Evolutionary conservation across 2,888 invertebrate species (phyloP).

Genomic region (Amaurobius ferox): DNA sequence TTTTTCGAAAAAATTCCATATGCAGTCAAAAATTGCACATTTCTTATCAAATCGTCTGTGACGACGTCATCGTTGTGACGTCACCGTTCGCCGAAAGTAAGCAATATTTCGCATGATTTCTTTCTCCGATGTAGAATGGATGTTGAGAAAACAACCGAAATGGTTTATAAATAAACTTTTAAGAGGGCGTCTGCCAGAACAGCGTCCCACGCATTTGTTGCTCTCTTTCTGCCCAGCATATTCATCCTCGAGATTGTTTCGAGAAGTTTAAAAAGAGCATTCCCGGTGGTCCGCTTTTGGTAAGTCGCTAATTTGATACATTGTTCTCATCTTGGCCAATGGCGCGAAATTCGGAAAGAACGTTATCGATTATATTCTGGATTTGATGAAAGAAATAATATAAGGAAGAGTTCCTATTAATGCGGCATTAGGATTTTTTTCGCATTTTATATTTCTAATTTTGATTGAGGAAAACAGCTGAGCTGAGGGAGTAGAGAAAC

Average conservation of each 20-base stretch:
- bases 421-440: no score
- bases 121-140: background rate
- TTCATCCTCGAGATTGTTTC: background rate
- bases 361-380: no score
- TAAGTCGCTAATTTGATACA: background rate
- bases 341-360: no score
- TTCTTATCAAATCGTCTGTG: conserved; percentile 36
- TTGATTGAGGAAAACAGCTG: no score
- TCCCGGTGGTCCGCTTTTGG: background rate
- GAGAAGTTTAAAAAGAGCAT: background rate
- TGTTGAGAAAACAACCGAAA: conserved; percentile 4
- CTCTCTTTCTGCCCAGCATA: background rate
- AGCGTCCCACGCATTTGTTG: conserved; percentile 33
- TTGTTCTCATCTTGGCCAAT: background rate
- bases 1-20: background rate
- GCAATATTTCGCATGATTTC: background rate
- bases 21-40: background rate
- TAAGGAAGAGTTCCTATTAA: no score
- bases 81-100: background rate
- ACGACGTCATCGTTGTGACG: conserved; percentile 1
- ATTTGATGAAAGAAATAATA: no score
- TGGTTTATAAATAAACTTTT: conserved; percentile 50
- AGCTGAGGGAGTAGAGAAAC: no score
- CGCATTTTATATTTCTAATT: no score
- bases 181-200: conserved; percentile 30